phyloP scores from a whole-genome alignment of 2,888 invertebrate species.

The Heliconius ismenius region DNA sequence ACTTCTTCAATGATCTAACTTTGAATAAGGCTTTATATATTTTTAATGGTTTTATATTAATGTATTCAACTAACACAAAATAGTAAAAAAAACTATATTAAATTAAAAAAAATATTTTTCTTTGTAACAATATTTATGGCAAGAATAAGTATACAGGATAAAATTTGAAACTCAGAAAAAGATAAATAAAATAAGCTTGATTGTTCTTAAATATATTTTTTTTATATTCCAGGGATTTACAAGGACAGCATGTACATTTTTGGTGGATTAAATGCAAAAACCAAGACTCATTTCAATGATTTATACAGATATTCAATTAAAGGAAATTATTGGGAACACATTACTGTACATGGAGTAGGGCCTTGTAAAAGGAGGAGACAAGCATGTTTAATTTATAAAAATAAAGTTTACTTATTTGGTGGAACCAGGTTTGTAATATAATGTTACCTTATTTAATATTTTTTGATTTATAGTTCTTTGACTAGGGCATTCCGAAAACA shows the following conservation, averaged over 20 bases:
- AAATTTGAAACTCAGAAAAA: not conserved
- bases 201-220: not conserved
- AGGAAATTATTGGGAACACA: slow-evolving; percentile 82
- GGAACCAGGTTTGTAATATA: slow-evolving; percentile 87
- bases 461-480: too few species aligned
- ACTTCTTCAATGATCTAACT: too few species aligned
- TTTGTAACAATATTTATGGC: too few species aligned
- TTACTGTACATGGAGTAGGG: slow-evolving; percentile 82
- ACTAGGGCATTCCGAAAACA: too few species aligned
- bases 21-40: too few species aligned
- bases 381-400: slow-evolving; percentile 88
- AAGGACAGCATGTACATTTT: slow-evolving; percentile 91
- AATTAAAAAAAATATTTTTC: too few species aligned
- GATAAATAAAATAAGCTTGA: too few species aligned
- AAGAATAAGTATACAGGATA: not conserved
- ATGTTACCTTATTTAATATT: not conserved
- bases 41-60: too few species aligned
- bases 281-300: slow-evolving; percentile 91
- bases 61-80: too few species aligned
- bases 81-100: too few species aligned
- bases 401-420: slow-evolving; percentile 92
- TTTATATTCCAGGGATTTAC: slow-evolving; percentile 85
- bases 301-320: slow-evolving; percentile 87
- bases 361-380: slow-evolving; percentile 88
- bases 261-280: slow-evolving; percentile 92